These are phyloP conservation scores for Cyprinodon tularosa DNA, from an alignment of 2,113 vertebrate species.

Conservation along the genomic window DNA sequence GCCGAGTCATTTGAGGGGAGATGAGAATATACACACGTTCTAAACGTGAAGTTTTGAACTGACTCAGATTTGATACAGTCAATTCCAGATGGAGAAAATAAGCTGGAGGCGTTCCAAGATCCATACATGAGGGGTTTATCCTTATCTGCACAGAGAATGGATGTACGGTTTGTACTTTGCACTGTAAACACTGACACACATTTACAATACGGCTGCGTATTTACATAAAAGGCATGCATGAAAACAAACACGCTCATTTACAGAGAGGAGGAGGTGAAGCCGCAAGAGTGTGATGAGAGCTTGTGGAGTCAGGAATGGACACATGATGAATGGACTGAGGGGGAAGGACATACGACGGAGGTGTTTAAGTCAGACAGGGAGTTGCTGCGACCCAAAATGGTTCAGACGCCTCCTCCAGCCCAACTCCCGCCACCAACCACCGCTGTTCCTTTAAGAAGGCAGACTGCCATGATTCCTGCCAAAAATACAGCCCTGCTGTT, in stretches of 20 bases:
- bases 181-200: slow-evolving; percentile 20
- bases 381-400: slow-evolving; percentile 45
- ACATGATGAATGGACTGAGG: background rate
- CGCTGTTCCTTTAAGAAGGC: slow-evolving; percentile 43
- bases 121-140: slow-evolving; percentile 12
- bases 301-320: background rate
- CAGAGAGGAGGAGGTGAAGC: slow-evolving; percentile 1
- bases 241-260: slow-evolving; percentile 27
- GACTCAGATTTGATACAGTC: slow-evolving; percentile 42
- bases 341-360: slow-evolving; percentile 12
- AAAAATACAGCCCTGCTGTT: slow-evolving; percentile 49
- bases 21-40: too few relatives aligned
- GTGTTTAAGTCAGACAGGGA: slow-evolving; percentile 35
- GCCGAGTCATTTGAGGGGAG: background rate
- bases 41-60: too few relatives aligned
- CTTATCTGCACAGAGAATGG: background rate
- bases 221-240: slow-evolving; percentile 29
- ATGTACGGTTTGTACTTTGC: slow-evolving; percentile 26
- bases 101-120: slow-evolving; percentile 45
- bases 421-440: slow-evolving; percentile 2
- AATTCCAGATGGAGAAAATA: slow-evolving; percentile 29
- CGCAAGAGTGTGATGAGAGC: slow-evolving; percentile 1
- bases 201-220: background rate
- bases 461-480: slow-evolving; percentile 44
- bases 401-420: slow-evolving; percentile 3